A percentile compares a stretch with the other conserved stretches of the same genome.
phyloP scores from a whole-genome alignment of 2,888 invertebrate genomes.

The Nomada ruficornis region DNA sequence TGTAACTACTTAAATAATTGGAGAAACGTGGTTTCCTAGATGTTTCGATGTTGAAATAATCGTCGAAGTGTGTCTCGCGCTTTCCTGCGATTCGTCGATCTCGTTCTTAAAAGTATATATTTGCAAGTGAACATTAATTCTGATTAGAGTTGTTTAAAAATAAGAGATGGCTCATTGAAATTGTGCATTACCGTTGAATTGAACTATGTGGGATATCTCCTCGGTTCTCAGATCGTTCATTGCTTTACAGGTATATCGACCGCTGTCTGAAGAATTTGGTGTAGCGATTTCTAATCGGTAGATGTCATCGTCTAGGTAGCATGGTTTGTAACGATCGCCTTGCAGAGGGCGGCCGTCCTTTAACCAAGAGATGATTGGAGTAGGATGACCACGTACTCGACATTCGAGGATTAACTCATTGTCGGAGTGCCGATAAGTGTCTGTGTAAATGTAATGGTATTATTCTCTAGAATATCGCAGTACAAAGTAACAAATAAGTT shows the following conservation, averaged over 20 bases:
- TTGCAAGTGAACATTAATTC: not conserved
- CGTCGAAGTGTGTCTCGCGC: constrained; percentile 59
- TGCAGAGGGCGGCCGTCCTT: constrained; percentile 88
- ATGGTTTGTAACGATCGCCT: constrained; percentile 88
- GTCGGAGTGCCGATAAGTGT: constrained; percentile 89
- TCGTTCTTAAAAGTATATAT: constrained; percentile 47
- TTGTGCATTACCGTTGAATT: constrained; percentile 87
- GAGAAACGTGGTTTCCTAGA: constrained; percentile 87
- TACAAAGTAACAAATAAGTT: too few relatives aligned
- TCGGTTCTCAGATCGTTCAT: constrained; percentile 89
- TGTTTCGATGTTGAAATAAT: constrained; percentile 65
- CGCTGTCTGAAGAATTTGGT: constrained; percentile 89
- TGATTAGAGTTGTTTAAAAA: too few relatives aligned
- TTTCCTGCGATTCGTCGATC: constrained; percentile 40
- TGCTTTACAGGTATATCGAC: constrained; percentile 91
- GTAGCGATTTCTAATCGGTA: constrained; percentile 89
- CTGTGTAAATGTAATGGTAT: constrained; percentile 83
- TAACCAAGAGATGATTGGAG: constrained; percentile 91
- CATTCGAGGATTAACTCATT: constrained; percentile 92
- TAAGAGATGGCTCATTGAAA: not conserved
- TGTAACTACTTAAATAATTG: constrained; percentile 89
- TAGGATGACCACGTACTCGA: constrained; percentile 90
- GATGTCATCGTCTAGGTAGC: constrained; percentile 90
- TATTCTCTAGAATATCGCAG: not conserved
- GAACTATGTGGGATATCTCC: constrained; percentile 90